Base-by-base conservation (phyloP, 2,888 invertebrate genomes). In the Nebria salina region DNA sequence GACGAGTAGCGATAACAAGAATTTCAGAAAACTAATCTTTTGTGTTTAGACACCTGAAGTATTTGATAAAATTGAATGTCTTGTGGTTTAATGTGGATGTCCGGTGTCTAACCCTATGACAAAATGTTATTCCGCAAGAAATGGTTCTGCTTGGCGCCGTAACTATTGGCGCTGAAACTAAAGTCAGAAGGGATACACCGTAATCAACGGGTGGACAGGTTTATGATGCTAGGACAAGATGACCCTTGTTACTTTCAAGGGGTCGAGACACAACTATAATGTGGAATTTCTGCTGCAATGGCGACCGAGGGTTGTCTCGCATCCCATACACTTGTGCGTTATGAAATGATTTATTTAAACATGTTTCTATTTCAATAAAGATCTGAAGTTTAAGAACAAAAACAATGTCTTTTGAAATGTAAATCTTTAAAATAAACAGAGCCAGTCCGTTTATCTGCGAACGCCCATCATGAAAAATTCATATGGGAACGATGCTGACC, bases 121-220 rank as follows among this genome's bases (percentile, higher is more conserved):
- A 54, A 54, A 54, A 54, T 54, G 54, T 8, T 54, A 54, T 54
- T 54, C 54, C 6, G 54, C 4, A 13, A 54, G 13, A 3, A 54
- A 54, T 54, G 54, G 54, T 7, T 0, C 13, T 0, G 13, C 2
- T 54, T 54, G 2, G 11, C 54, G 54, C 54, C 54, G 54, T 5
- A 34, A 34, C 4, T 34, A 34, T 54, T 7, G 54, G 54, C 8
- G 11, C 1, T 11, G 54, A 54, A 13, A 13, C 11, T 7, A 54
- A 54, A 54, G 13, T 54, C 34, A 54, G 54, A 54, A 54, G 8
- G 54, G 54, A 54, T 54, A 6, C 54, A 70, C 25, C 25, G 70
- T 70, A 70, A 70, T 70, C 70, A 70, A 70, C 70, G 70, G 26
- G 11, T 26, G 26, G 73, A 73, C 73, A 41, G 73, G 34, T 73